Base-by-base conservation (phyloP, 2,797 vertebrate genomes). In the Mallotus villosus region DNA sequence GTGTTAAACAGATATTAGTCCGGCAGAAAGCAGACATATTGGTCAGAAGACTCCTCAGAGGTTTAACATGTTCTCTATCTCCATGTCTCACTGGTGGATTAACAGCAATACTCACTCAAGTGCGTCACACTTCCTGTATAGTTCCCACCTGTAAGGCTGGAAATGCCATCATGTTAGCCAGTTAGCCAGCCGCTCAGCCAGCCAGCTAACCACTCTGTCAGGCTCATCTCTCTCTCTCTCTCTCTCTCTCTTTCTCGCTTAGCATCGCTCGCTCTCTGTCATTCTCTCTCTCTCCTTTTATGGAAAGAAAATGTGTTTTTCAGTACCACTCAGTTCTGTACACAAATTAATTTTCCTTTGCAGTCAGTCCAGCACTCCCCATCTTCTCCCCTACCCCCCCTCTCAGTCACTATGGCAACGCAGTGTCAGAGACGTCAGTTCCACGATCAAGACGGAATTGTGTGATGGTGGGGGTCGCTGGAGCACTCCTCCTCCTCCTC, bases 371-470 rank as follows among this genome's bases (percentile, higher is more conserved):
- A 41, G 29, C 55, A 16, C 11, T 49, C 7, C 51, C 41, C 16
- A 41, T 73, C 41, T 77, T 16, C 66, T 59, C 41, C 63, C 25
- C 73, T 72, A 19, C 6, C 72, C 68, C 68, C 27, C 37, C 82
- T 81, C 84, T 81, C 57, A 5, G 91, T 94, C 85, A 79, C 91
- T 86, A 93, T 92, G 86, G 91, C 83, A 92, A 93, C 91, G 73
- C 84, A 77, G 84, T 81, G 86, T 89, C 85, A 82, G 78, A 88
- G 78, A 88, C 78, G 85, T 91, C 86, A 90, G 88, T 84, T 89
- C 78, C 84, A 89, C 85, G 86, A 88, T 84, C 70, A 72, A 89
- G 84, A 87, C 74, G 21, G 78, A 70, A 81, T 90, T 87, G 90
- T 92, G 88, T 73, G 62, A 88, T 76, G 63, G 73, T 67, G 11